A percentile compares a stretch with the other conserved stretches of the same genome.
Conservation (phyloP, 2,113 vertebrate genomes). For the Nyctereutes procyonoides region DNA sequence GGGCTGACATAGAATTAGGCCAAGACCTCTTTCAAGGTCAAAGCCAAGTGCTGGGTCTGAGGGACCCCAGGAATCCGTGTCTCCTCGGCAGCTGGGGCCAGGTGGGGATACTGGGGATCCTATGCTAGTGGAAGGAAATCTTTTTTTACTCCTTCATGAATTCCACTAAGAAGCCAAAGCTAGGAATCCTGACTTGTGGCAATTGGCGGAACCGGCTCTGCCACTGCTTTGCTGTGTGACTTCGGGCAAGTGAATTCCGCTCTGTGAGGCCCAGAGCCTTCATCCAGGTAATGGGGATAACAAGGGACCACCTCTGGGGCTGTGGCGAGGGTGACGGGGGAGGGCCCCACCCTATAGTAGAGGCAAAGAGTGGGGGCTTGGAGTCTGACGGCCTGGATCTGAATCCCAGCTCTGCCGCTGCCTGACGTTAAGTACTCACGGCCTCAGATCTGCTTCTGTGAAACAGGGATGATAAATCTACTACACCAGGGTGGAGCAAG, state of each 20-base stretch:
- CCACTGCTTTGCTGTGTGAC: not conserved
- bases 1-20: not conserved
- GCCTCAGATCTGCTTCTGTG: not conserved
- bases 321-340: not conserved
- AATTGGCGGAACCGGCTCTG: not conserved
- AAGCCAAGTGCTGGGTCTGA: not conserved
- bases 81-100: not conserved
- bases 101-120: not conserved
- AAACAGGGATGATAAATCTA: not conserved
- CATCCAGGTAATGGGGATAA: not conserved
- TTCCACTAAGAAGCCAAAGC: not conserved
- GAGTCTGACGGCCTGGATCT: not conserved
- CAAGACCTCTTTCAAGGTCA: not conserved
- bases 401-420: not conserved
- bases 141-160: not conserved
- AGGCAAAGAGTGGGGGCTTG: not conserved
- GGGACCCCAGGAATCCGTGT: not conserved
- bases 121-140: not conserved
- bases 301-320: not conserved
- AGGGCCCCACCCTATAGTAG: not conserved
- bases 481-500: fast-evolving
- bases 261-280: not conserved
- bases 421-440: not conserved
- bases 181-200: not conserved
- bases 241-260: not conserved